Evolutionary conservation across 2,888 invertebrate genomes (phyloP), one percentile per base, ranked within the genome.

Genomic region (Limnephilus auricula): DNA sequence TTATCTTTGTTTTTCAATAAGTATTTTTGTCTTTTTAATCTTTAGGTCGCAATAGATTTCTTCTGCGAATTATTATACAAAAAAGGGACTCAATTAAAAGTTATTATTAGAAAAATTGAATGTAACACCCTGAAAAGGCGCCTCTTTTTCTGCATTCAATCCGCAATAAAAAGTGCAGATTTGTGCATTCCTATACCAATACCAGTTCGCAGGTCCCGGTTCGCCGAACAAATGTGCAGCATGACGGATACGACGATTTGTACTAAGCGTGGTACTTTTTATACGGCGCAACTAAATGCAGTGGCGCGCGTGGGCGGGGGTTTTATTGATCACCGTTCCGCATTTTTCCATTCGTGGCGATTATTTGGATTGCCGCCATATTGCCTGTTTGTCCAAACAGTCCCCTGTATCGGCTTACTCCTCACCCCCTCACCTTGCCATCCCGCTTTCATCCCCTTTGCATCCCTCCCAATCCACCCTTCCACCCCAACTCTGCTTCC

Each of bases 351-450:
- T 93, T 91, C 92, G 92, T 82, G 85, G 91, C 92, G 93, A 92
- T 93, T 92, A 92, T 93, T 93, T 93, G 93, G 93, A 93, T 92
- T 92, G 93, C 92, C 92, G 93, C 93, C 93, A 93, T 93, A 92
- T 92, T 93, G 92, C 92, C 90, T 93, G 93, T 93, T 93, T 93
- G 92, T 92, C 91, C 92, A 91, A 93, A 93, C 89, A 89, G 91
- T 90, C 89, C 65, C 85, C 92, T 90, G 91, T 92, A 91, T 91
- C 92, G 90, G 89, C 90, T 91, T 89, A 88, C 92, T 88, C 83
- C 34, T 80, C 89, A 50, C 91, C 45, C 45, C 85, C 45, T 82
- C 85, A 25, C 87, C 30, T 32, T 30, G 6, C 88, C 88, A 4
- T 83, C 80, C 37, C 85, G 79, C 79, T 34, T 79, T 40, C 30